phyloP scores from a whole-genome alignment of 2,113 vertebrate genomes.

The Fregetta grallaria region DNA sequence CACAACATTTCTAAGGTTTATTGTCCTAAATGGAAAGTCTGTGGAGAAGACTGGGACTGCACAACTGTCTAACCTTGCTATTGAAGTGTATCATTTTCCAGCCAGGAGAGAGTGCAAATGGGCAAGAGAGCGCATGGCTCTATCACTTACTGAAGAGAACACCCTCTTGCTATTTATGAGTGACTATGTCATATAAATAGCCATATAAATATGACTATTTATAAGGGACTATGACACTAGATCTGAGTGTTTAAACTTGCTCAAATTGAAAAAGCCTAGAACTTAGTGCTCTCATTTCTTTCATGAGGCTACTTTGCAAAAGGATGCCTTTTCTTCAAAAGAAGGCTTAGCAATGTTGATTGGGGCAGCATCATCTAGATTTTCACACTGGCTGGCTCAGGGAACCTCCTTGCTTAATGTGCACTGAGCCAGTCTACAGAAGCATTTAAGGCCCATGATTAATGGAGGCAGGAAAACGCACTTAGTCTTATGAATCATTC shows the following conservation, averaged over 20 bases:
- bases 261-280: not conserved
- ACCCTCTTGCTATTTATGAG: not conserved
- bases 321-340: not conserved
- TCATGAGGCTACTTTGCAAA: not conserved
- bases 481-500: not conserved
- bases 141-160: not conserved
- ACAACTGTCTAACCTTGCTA: not conserved
- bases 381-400: not conserved
- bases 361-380: not conserved
- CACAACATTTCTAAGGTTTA: not conserved
- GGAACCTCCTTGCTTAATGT: not conserved
- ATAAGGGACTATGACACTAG: not conserved
- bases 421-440: not conserved
- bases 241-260: not conserved
- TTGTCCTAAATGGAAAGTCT: not conserved
- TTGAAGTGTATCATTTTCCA: not conserved
- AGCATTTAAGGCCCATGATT: not conserved
- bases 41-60: not conserved
- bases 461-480: not conserved
- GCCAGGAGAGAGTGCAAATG: not conserved
- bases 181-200: not conserved
- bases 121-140: not conserved
- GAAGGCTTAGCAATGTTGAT: not conserved
- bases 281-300: not conserved
- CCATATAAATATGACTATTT: too few relatives aligned